phyloP scores from a whole-genome alignment of 2,113 vertebrate genomes.

The Phocoena sinus region DNA sequence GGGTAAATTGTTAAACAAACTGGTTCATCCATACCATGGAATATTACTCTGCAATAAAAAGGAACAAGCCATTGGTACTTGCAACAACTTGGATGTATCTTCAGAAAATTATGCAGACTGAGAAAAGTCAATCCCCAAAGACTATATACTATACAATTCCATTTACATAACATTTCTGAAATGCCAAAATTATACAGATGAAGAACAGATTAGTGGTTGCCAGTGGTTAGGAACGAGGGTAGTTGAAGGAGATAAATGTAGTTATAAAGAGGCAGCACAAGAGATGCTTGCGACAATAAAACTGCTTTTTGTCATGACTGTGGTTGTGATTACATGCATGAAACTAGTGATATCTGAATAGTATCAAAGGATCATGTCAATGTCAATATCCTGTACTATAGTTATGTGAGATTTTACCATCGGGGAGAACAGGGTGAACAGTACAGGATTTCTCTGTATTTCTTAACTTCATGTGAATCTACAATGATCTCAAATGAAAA shows the following conservation, averaged over 20 bases:
- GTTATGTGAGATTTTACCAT: background rate
- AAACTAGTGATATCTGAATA: background rate
- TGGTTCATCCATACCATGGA: background rate
- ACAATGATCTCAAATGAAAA: background rate
- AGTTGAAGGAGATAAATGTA: background rate
- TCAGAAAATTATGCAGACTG: background rate
- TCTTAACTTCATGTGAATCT: background rate
- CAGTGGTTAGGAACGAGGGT: rapidly evolving
- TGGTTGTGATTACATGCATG: background rate
- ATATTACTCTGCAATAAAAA: background rate
- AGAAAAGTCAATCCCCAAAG: background rate
- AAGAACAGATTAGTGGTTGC: background rate
- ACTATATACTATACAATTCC: background rate
- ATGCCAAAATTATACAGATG: background rate
- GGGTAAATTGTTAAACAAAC: background rate
- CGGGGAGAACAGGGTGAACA: background rate
- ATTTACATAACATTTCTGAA: background rate
- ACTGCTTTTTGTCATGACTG: background rate
- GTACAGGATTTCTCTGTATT: background rate
- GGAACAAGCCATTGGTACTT: background rate
- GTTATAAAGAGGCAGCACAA: background rate
- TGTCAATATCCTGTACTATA: background rate
- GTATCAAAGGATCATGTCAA: background rate
- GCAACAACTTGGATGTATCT: background rate
- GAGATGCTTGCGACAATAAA: background rate